phyloP scores from a whole-genome alignment of 2,888 invertebrate species.

The Oxytorus armatus region DNA sequence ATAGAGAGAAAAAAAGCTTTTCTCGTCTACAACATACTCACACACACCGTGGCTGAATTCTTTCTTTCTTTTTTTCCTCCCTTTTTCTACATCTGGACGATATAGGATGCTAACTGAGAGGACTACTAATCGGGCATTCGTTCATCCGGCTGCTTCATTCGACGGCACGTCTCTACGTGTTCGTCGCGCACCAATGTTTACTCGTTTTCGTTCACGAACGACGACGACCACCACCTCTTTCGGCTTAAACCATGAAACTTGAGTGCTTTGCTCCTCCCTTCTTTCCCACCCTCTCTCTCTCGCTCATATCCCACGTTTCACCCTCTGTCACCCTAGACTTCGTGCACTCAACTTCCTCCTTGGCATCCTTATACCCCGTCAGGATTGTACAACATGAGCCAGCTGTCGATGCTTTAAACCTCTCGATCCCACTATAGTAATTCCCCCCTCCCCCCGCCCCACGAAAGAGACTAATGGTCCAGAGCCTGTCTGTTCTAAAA shows the following conservation, averaged over 20 bases:
- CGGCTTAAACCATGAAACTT: slow-evolving; percentile 47
- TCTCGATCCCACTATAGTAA: slow-evolving; percentile 35
- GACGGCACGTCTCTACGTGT: slow-evolving; percentile 62
- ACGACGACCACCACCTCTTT: slow-evolving; percentile 31
- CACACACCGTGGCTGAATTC: slow-evolving; percentile 5
- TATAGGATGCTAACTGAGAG: slow-evolving; percentile 35
- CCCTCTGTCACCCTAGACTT: not conserved
- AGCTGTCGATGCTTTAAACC: slow-evolving; percentile 35
- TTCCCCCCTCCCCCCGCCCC: too few species aligned
- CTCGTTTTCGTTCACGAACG: not conserved
- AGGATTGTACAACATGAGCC: slow-evolving; percentile 25
- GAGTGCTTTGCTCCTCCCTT: not conserved
- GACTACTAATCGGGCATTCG: slow-evolving; percentile 69
- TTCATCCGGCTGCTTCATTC: slow-evolving; percentile 66
- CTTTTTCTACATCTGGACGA: slow-evolving; percentile 6
- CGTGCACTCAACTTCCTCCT: slow-evolving; percentile 33
- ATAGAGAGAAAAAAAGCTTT: slow-evolving; percentile 26
- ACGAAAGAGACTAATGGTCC: slow-evolving; percentile 44
- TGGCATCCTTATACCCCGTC: not conserved
- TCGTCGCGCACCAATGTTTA: slow-evolving; percentile 26
- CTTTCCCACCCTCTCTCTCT: too few species aligned
- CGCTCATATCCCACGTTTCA: not conserved
- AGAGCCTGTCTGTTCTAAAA: not conserved
- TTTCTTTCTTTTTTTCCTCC: slow-evolving; percentile 4
- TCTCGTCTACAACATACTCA: not conserved